Evolutionary conservation across 2,797 vertebrate species (phyloP).

Genomic region (Manis javanica): DNA sequence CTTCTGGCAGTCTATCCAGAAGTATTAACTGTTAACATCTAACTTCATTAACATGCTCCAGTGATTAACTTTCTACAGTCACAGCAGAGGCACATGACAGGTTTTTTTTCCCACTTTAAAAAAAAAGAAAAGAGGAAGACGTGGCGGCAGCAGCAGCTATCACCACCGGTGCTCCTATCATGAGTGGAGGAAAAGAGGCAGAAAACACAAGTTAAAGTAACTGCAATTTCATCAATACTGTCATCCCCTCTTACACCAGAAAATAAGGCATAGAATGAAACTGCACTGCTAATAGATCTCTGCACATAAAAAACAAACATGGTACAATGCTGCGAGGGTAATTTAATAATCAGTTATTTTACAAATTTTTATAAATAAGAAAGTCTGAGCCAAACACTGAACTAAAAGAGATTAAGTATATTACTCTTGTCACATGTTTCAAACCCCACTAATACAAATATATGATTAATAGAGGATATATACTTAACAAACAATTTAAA

Average conservation of each 20-base stretch:
- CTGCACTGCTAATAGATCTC: background rate
- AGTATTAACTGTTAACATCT: conserved; percentile 35
- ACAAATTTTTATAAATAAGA: conserved; percentile 8
- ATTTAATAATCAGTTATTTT: conserved; percentile 13
- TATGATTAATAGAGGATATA: background rate
- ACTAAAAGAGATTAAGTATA: conserved; percentile 49
- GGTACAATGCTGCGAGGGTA: background rate
- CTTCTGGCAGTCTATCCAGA: background rate
- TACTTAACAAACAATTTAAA: conserved; percentile 53
- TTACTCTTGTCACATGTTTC: conserved; percentile 21
- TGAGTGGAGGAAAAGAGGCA: conserved; percentile 21
- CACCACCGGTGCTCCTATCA: conserved; percentile 36
- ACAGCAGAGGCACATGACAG: background rate
- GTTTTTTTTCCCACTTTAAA: background rate
- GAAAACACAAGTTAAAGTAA: conserved; percentile 19
- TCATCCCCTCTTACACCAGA: conserved; percentile 8
- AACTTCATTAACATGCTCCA: conserved; percentile 57
- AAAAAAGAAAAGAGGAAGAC: background rate
- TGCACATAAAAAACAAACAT: background rate
- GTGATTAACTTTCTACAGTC: conserved; percentile 24
- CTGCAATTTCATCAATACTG: background rate
- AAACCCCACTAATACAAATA: conserved; percentile 45
- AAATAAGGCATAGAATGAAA: background rate
- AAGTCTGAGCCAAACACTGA: conserved; percentile 17
- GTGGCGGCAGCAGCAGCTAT: background rate